Conservation (phyloP, 2,888 invertebrate genomes). For the Enchytraeus crypticus region DNA sequence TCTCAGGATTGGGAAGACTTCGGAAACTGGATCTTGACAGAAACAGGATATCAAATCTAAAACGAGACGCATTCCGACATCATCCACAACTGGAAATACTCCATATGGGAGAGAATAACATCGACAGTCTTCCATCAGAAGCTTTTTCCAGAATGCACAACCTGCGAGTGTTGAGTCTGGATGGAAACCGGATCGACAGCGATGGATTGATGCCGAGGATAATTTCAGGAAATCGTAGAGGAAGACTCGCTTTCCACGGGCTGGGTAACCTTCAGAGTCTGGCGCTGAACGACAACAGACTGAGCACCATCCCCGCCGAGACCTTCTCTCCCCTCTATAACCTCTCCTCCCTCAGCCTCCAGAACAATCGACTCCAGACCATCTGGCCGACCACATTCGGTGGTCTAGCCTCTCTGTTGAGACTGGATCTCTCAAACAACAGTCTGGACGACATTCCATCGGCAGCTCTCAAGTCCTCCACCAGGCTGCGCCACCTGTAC, state of each 20-base stretch:
- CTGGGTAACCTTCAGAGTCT: constrained; percentile 18
- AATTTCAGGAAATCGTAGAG: too few relatives aligned
- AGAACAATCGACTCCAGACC: constrained; percentile 18
- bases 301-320: constrained; percentile 14
- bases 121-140: constrained; percentile 13
- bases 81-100: constrained; percentile 20
- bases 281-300: constrained; percentile 21
- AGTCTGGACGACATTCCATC: constrained; percentile 3
- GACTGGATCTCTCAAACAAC: constrained; percentile 19
- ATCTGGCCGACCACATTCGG: constrained; percentile 20
- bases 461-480: constrained; percentile 4
- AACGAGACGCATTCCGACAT: constrained; percentile 18
- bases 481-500: constrained; percentile 2
- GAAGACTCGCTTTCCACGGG: constrained; percentile 24
- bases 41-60: constrained; percentile 17
- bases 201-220: constrained; percentile 12
- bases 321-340: constrained; percentile 19
- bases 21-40: constrained; percentile 24
- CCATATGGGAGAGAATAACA: constrained; percentile 23
- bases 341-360: constrained; percentile 20
- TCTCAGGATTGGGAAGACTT: constrained; percentile 20
- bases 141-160: constrained; percentile 17
- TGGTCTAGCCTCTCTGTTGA: constrained; percentile 15
- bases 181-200: constrained; percentile 20
- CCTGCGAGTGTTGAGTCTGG: constrained; percentile 24